Conservation (phyloP, 1,140 invertebrate genomes). For the Adoxophyes honmai region DNA sequence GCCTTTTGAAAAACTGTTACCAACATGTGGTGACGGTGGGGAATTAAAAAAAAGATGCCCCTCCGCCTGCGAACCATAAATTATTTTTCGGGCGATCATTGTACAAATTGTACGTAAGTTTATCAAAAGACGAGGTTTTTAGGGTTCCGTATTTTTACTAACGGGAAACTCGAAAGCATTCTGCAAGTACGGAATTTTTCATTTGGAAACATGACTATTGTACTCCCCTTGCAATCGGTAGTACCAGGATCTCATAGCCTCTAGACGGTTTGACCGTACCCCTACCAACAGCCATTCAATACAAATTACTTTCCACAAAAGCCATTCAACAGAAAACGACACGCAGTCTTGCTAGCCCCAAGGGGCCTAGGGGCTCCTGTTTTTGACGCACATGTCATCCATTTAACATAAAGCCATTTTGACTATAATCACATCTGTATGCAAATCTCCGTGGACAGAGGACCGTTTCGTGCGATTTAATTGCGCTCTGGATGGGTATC, state of each 20-base stretch:
- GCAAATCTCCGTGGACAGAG: constrained; percentile 56
- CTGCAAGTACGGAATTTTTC: no score
- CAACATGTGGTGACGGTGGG: constrained; percentile 18
- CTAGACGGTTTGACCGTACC: no score
- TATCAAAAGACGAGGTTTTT: constrained; percentile 8
- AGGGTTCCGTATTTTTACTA: constrained; percentile 7
- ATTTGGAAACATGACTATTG: no score
- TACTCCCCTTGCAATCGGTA: no score
- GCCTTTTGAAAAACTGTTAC: constrained; percentile 11
- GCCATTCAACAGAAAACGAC: constrained; percentile 7
- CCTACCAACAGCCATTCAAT: neutral
- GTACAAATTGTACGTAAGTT: constrained; percentile 15
- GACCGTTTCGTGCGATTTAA: constrained; percentile 45
- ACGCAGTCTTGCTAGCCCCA: neutral
- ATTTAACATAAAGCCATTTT: constrained; percentile 38
- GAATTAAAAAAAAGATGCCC: constrained; percentile 16
- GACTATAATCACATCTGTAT: constrained; percentile 57
- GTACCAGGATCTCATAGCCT: no score
- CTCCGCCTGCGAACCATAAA: constrained; percentile 2
- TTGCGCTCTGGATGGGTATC: constrained; percentile 49
- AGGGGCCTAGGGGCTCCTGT: neutral
- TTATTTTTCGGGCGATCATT: constrained; percentile 13
- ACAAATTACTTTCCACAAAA: neutral
- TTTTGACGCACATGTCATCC: constrained; percentile 27
- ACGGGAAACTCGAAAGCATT: no score